Conservation (phyloP, 2,888 invertebrate genomes). For the Drosophila mercatorum region DNA sequence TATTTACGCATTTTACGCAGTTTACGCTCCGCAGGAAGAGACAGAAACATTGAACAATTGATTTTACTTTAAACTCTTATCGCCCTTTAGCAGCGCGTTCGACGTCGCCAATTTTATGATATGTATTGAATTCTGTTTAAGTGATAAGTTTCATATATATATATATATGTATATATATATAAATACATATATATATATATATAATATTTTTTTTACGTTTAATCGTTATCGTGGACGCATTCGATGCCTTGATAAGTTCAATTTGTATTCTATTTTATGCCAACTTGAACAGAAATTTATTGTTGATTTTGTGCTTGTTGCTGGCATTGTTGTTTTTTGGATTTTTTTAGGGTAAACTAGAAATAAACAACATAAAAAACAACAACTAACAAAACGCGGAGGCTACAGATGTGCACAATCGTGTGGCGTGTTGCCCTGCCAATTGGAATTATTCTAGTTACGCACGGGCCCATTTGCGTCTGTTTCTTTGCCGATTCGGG, state of each 20-base stretch:
- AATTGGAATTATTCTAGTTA: constrained; percentile 20
- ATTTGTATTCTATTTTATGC: constrained; percentile 75
- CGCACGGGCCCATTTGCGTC: constrained; percentile 15
- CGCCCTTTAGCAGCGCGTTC: constrained; percentile 11
- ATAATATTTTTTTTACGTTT: constrained; percentile 30
- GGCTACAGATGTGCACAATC: constrained; percentile 18
- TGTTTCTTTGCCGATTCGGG: constrained; percentile 5
- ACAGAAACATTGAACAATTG: constrained; percentile 15
- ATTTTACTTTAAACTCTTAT: constrained; percentile 55
- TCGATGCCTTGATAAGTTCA: constrained; percentile 75
- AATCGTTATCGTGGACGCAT: constrained; percentile 65
- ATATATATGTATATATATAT: background rate
- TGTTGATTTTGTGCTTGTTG: constrained; percentile 40
- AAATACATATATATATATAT: background rate
- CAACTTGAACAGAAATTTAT: constrained; percentile 60
- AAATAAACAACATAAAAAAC: constrained; percentile 39
- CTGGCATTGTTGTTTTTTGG: constrained; percentile 17
- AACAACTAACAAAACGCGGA: constrained; percentile 13
- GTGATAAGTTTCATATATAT: constrained; percentile 21
- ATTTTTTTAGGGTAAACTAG: constrained; percentile 32
- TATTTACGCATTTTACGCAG: background rate
- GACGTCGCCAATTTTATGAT: constrained; percentile 33
- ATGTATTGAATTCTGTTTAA: constrained; percentile 30
- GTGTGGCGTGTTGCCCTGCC: constrained; percentile 26
- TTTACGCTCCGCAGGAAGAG: background rate